Evolutionary conservation across 2,113 vertebrate genomes (phyloP).

Genomic region (Petroica traversi): DNA sequence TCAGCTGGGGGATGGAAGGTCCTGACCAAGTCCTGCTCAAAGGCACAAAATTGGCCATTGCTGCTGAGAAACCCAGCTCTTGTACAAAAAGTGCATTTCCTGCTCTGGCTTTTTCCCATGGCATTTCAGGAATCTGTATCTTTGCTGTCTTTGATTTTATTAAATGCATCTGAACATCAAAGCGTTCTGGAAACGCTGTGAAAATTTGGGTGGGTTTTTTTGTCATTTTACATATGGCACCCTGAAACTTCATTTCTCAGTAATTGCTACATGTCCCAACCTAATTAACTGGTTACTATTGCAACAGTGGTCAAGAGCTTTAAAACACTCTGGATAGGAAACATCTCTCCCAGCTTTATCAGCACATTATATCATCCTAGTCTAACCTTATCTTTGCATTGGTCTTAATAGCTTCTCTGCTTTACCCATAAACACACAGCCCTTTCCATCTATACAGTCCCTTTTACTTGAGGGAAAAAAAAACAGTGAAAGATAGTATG

Average conservation of each 20-base stretch:
- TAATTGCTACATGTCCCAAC: neutral
- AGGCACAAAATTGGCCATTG: neutral
- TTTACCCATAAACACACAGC: neutral
- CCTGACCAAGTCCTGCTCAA: neutral
- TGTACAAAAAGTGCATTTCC: neutral
- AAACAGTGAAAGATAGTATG: neutral
- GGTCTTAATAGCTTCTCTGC: neutral
- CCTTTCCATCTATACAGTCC: neutral
- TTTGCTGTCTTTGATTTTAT: neutral
- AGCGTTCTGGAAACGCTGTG: neutral
- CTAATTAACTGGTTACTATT: neutral
- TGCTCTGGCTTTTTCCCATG: neutral
- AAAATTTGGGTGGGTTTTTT: neutral
- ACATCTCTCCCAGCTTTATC: slow-evolving; percentile 8
- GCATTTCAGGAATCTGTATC: neutral
- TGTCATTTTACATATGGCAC: neutral
- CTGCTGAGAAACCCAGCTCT: neutral
- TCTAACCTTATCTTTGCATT: neutral
- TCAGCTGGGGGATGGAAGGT: neutral
- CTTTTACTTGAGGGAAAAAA: neutral
- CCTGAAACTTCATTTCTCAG: neutral
- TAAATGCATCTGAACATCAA: neutral
- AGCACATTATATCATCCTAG: neutral
- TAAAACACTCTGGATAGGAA: neutral
- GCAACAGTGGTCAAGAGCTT: slow-evolving; percentile 20